phyloP scores from a whole-genome alignment of 2,888 invertebrate species.

The Agrochola circellaris region DNA sequence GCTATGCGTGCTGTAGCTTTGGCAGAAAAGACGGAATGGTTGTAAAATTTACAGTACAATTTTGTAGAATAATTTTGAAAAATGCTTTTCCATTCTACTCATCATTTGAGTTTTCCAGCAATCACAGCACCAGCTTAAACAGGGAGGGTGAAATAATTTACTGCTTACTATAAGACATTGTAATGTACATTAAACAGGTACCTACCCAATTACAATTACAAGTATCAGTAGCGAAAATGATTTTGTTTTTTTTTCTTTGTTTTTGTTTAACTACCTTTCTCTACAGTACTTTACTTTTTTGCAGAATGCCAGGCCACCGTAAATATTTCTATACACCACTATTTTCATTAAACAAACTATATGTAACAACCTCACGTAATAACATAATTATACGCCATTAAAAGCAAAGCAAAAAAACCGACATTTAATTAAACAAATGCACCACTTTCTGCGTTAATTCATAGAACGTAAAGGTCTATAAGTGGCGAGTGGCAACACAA shows the following conservation, averaged over 20 bases:
- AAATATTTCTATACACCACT: constrained; percentile 5
- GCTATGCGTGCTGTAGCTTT: not conserved
- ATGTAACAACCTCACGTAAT: constrained; percentile 33
- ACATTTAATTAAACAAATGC: constrained; percentile 53
- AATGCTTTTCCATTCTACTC: not conserved
- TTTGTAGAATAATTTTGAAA: not conserved
- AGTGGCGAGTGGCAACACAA: constrained; percentile 33
- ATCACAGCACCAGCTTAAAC: too few relatives aligned
- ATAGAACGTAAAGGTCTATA: constrained; percentile 24
- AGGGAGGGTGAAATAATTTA: not conserved
- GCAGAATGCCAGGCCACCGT: not conserved
- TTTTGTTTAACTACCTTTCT: too few relatives aligned
- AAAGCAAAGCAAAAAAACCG: constrained; percentile 34
- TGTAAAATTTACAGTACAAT: not conserved
- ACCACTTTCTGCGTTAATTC: constrained; percentile 37
- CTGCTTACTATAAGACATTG: not conserved
- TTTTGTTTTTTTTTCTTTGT: too few relatives aligned
- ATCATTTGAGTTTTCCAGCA: not conserved
- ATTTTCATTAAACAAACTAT: constrained; percentile 31
- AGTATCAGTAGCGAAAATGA: too few relatives aligned
- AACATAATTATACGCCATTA: constrained; percentile 24
- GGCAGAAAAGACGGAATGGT: not conserved
- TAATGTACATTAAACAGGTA: too few relatives aligned
- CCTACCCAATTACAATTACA: too few relatives aligned
- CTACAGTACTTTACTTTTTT: too few relatives aligned